These are phyloP conservation scores for Bos indicus DNA, from an alignment of 2,113 vertebrate species.

Conservation along the genomic window DNA sequence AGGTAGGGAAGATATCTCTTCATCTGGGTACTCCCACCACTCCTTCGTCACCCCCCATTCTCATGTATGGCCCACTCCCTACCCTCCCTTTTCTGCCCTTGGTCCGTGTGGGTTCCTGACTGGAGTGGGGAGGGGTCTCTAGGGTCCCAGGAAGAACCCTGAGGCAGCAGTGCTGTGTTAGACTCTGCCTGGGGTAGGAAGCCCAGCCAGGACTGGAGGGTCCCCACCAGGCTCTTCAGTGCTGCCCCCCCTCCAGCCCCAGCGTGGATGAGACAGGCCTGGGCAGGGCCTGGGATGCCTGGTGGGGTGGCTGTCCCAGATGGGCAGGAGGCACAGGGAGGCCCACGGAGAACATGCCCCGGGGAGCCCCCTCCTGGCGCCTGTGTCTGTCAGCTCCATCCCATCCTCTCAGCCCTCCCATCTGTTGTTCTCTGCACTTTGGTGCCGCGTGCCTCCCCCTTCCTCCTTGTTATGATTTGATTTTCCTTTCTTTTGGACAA, in stretches of 20 bases:
- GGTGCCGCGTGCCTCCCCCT: conserved; percentile 31
- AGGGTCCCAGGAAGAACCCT: background rate
- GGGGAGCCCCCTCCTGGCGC: conserved; percentile 21
- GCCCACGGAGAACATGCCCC: conserved; percentile 4
- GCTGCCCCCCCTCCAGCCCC: background rate
- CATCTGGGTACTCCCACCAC: background rate
- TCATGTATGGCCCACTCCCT: background rate
- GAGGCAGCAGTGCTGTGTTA: background rate
- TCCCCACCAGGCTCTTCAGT: background rate
- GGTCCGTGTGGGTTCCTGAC: background rate
- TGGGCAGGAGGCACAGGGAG: conserved; percentile 1
- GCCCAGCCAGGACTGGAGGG: background rate
- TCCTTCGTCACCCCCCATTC: no score
- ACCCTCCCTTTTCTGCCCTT: background rate
- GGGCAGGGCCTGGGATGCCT: background rate
- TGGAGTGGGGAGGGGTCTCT: background rate
- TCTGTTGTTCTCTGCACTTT: conserved; percentile 58
- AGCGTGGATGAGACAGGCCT: background rate
- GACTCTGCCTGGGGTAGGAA: background rate
- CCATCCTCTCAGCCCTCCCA: conserved; percentile 37
- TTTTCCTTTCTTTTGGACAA: conserved; percentile 74
- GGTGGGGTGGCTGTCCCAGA: background rate
- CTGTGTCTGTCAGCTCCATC: conserved; percentile 55
- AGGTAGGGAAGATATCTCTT: background rate
- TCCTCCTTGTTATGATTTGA: conserved; percentile 64